Base-by-base conservation (phyloP, 2,797 vertebrate genomes). In the Graptemys geographica region DNA sequence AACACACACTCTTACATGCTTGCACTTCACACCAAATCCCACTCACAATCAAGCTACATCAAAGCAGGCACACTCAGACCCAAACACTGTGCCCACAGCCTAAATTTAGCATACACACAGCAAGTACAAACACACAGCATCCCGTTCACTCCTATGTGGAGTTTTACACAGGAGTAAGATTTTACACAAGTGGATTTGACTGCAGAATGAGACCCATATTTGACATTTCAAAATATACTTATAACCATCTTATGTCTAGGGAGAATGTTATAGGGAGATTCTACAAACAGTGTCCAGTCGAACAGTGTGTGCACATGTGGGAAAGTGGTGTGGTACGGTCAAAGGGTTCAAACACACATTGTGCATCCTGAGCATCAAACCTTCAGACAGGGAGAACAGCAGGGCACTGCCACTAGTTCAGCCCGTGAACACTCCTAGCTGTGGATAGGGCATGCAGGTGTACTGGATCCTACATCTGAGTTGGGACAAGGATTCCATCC, bases 291-390 rank as follows among this genome's bases (percentile, higher is more conserved):
- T 81, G 19, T 56, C 94, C 56, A 78, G 44, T 37, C n/a, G 69
- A 53, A 88, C 12, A 78, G 51, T 83, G 72, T 3, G 37, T n/a
- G 9, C 37, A 6, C 4, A 12, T 19, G 86, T 86, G 84, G 69
- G 79, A 86, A 94, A 81, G 28, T 23, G 69, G 59, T 21, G n/a
- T 19, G 15, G 51, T 86, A 80, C 53, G 0, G 3, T 84, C 52
- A 53, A 87, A 41, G 49, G 11, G 3, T 87, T 81, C 57, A 87
- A 19, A 28, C 1, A 57, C 51, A 7, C 27, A 85, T 15, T 52
- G 33, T n/a, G 65, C 6, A 4, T 3, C 10, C 28, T 78, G 3
- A 0, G 0, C 76, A 3, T 55, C 55, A 59, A 59, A 31, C 27
- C 57, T 53, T 37, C 55, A 74, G 91, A 76, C 10, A n/a, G 90